phyloP scores from a whole-genome alignment of 1,140 invertebrate genomes.

The Dolichoris vasculosae region DNA sequence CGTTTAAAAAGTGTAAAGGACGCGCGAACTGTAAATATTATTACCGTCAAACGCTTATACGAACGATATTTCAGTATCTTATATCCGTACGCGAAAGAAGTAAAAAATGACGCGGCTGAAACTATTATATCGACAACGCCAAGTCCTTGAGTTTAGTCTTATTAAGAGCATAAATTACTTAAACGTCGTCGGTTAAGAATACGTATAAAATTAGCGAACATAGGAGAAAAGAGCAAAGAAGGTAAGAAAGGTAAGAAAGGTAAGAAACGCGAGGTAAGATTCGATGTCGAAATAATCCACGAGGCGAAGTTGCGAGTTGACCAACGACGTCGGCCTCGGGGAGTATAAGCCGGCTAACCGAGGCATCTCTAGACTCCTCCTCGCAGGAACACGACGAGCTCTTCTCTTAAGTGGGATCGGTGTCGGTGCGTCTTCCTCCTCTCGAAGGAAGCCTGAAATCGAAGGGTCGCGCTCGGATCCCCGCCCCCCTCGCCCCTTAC shows the following conservation, averaged over 20 bases:
- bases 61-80: neutral
- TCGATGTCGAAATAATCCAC: conserved; percentile 31
- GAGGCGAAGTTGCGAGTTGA: neutral
- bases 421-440: conserved; percentile 68
- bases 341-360: neutral
- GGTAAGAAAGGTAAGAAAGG: neutral
- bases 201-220: neutral
- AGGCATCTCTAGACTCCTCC: neutral
- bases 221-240: neutral
- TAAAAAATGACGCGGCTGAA: neutral
- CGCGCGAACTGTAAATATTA: neutral
- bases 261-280: conserved; percentile 23
- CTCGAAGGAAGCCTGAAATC: conserved; percentile 62
- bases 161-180: neutral
- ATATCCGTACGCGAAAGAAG: neutral
- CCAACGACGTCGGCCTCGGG: conserved; percentile 44
- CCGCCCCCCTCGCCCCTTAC: conserved; percentile 45
- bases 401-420: conserved; percentile 66
- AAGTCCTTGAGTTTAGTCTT: neutral
- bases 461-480: conserved; percentile 63
- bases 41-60: neutral
- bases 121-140: neutral
- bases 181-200: neutral
- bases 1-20: neutral
- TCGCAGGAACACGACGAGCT: conserved; percentile 58